Evolutionary conservation across 2,888 invertebrate genomes (phyloP).

Genomic region (Hartigia nigra): DNA sequence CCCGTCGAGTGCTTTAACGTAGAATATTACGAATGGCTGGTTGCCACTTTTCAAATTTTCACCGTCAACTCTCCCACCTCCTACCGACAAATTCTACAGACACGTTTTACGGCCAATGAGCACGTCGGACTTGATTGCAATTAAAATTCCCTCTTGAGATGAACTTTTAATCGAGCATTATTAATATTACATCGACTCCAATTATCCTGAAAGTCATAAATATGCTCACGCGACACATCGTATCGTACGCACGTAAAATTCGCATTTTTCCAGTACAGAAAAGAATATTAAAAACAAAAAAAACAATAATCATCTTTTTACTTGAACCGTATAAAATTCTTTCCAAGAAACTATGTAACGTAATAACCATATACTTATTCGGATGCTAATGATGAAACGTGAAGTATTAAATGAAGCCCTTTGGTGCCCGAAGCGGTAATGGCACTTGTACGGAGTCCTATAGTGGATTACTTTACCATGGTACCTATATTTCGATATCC

Average conservation of each 20-base stretch:
- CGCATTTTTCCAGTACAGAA: not conserved
- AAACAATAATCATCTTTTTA: not conserved
- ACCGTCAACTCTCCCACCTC: not conserved
- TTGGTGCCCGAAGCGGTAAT: conserved; percentile 49
- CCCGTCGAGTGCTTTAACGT: conserved; percentile 7
- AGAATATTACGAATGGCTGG: conserved; percentile 31
- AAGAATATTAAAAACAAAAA: not conserved
- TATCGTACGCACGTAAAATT: not conserved
- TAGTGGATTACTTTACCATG: conserved; percentile 63
- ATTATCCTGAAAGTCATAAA: not conserved
- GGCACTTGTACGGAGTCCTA: conserved; percentile 63
- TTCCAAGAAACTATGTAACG: conserved; percentile 1
- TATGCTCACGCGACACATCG: not conserved
- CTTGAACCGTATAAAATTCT: not conserved
- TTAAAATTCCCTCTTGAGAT: conserved; percentile 44
- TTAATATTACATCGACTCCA: conserved; percentile 28
- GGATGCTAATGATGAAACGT: conserved; percentile 55
- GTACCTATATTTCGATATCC: conserved; percentile 49
- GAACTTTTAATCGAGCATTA: conserved; percentile 46
- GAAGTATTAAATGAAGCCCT: conserved; percentile 62
- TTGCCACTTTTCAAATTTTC: not conserved
- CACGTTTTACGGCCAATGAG: conserved; percentile 30
- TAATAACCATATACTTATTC: conserved; percentile 33
- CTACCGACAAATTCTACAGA: not conserved
- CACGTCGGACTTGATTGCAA: conserved; percentile 47